Conservation (phyloP, 2,113 vertebrate species). For the Oceanites oceanicus region DNA sequence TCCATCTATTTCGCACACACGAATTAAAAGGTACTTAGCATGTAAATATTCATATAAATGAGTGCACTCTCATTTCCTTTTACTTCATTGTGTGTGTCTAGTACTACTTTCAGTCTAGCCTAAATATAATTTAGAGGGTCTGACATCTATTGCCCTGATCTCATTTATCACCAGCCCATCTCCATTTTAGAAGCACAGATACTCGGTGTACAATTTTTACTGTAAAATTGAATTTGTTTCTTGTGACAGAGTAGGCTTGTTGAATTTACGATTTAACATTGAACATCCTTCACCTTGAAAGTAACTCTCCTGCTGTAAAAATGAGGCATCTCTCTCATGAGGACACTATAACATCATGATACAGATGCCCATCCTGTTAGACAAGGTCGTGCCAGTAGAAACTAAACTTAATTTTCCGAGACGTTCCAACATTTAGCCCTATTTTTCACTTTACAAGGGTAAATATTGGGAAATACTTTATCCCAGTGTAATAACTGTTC, state of each 20-base stretch:
- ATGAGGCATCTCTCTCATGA: neutral
- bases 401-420: slow-evolving; percentile 37
- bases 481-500: neutral
- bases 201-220: slow-evolving; percentile 34
- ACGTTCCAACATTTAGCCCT: neutral
- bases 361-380: slow-evolving; percentile 29
- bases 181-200: slow-evolving; percentile 8
- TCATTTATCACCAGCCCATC: slow-evolving; percentile 36
- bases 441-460: slow-evolving; percentile 26
- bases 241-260: slow-evolving; percentile 4
- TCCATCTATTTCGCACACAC: neutral
- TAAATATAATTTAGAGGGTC: neutral
- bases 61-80: neutral
- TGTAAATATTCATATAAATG: neutral
- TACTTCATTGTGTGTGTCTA: neutral
- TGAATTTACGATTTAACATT: slow-evolving; percentile 49
- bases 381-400: neutral
- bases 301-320: slow-evolving; percentile 8
- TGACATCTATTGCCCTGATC: slow-evolving; percentile 12
- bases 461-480: slow-evolving; percentile 21
- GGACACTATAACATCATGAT: slow-evolving; percentile 9
- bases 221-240: slow-evolving; percentile 55
- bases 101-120: neutral
- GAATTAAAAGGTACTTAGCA: neutral
- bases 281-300: slow-evolving; percentile 46